Conservation (phyloP, 2,113 vertebrate species). For the Leptobrachium ailaonicum region DNA sequence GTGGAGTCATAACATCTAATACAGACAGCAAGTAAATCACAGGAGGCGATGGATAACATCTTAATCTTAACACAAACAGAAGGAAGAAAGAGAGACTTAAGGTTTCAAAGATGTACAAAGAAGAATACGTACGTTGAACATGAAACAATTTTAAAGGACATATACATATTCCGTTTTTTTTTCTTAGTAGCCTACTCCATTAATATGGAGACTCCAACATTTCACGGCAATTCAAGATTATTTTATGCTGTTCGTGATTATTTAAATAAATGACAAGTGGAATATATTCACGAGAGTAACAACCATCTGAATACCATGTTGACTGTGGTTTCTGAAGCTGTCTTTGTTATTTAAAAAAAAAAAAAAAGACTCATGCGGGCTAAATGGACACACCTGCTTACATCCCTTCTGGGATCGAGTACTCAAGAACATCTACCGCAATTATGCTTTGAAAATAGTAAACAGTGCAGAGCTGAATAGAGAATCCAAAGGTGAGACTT, state of each 20-base stretch:
- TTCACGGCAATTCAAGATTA: not conserved
- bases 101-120: too few species aligned
- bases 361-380: not conserved
- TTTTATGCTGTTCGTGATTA: not conserved
- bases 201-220: too few species aligned
- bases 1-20: too few species aligned
- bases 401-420: slow-evolving; percentile 2
- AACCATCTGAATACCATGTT: not conserved
- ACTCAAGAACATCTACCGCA: not conserved
- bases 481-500: not conserved
- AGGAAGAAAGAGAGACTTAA: too few species aligned
- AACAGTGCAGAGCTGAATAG: not conserved
- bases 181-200: too few species aligned
- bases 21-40: too few species aligned
- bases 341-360: not conserved
- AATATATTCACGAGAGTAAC: not conserved
- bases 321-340: not conserved
- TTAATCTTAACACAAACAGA: too few species aligned
- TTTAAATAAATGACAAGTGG: not conserved
- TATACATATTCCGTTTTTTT: too few species aligned
- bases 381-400: slow-evolving; percentile 9
- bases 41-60: too few species aligned
- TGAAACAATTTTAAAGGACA: too few species aligned
- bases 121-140: too few species aligned
- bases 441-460: slow-evolving; percentile 5